Evolutionary conservation across 2,113 vertebrate genomes (phyloP).

Genomic region (Phylloscopus trochilus): DNA sequence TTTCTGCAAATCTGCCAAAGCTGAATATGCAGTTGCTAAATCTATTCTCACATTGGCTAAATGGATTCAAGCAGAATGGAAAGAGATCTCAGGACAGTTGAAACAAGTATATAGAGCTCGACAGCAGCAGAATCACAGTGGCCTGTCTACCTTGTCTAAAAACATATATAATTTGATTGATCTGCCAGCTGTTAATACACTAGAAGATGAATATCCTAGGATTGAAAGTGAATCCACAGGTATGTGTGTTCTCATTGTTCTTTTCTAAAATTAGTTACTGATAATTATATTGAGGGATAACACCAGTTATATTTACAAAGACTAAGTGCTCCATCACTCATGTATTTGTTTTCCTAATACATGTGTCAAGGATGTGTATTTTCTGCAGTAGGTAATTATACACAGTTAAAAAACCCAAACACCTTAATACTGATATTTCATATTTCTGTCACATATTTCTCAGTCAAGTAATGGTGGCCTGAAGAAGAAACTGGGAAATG

Average conservation of each 20-base stretch:
- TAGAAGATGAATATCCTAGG: slow-evolving; percentile 85
- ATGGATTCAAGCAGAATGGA: slow-evolving; percentile 97
- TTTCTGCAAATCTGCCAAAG: slow-evolving; percentile 90
- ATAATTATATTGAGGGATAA: background rate
- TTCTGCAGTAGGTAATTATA: background rate
- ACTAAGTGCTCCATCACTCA: background rate
- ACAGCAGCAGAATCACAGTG: slow-evolving; percentile 75
- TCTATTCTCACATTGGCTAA: slow-evolving; percentile 94
- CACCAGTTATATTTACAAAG: background rate
- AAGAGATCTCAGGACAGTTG: slow-evolving; percentile 92
- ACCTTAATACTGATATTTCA: background rate
- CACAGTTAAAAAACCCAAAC: background rate
- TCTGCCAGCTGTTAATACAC: slow-evolving; percentile 72
- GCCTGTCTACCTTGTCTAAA: slow-evolving; percentile 81
- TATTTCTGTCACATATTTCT: background rate
- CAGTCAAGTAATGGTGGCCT: background rate
- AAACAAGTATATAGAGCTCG: slow-evolving; percentile 89
- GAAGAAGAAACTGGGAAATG: background rate
- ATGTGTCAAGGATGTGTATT: accelerated
- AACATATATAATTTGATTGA: slow-evolving; percentile 89
- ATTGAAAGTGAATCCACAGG: slow-evolving; percentile 94
- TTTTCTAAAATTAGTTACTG: background rate
- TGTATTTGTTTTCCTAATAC: background rate
- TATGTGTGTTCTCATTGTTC: slow-evolving; percentile 25
- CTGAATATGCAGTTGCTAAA: slow-evolving; percentile 91